A percentile compares a stretch with the other conserved stretches of the same genome.
Conservation (phyloP, 2,113 vertebrate genomes). For the Halichoeres trimaculatus region DNA sequence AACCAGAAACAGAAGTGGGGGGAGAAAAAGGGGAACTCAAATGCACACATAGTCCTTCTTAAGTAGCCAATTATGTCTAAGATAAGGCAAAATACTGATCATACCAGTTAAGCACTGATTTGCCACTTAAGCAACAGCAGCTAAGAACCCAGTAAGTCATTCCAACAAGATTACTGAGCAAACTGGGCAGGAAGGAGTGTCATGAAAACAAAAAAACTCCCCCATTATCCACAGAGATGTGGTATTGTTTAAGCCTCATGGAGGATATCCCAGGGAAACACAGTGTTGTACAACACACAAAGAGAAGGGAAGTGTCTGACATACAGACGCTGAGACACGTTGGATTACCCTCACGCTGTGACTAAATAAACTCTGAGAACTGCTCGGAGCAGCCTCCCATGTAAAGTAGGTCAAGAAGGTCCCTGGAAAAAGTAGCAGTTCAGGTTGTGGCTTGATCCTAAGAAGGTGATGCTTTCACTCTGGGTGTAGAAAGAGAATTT, state of each 20-base stretch:
- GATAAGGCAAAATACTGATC: neutral
- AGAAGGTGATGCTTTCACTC: conserved; percentile 11
- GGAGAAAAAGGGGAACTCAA: neutral
- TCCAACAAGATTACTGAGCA: conserved; percentile 8
- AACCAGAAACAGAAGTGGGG: too few species aligned
- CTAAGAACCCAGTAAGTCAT: neutral
- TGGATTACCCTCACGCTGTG: conserved; percentile 47
- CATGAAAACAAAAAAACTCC: conserved; percentile 19
- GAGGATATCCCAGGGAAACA: conserved; percentile 78
- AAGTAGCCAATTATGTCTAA: neutral
- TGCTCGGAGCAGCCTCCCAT: conserved; percentile 31
- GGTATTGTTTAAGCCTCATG: conserved; percentile 56
- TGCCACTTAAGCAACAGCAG: conserved; percentile 1
- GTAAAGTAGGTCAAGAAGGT: conserved; percentile 58
- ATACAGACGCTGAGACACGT: conserved; percentile 42
- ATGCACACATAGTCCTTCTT: conserved; percentile 2
- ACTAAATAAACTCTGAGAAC: conserved; percentile 58
- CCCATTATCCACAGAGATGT: conserved; percentile 54
- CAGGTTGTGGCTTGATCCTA: conserved; percentile 18
- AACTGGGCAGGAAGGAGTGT: neutral
- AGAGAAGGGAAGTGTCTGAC: conserved; percentile 62
- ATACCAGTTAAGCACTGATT: conserved; percentile 21
- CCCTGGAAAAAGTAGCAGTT: conserved; percentile 15
- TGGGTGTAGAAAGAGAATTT: neutral
- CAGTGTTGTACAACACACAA: conserved; percentile 61